Percentiles rank a stretch among this genome's conserved stretches.
Evolutionary conservation across 2,113 vertebrate genomes (phyloP).

Genomic region (Ptilorrhoa leucosticta): DNA sequence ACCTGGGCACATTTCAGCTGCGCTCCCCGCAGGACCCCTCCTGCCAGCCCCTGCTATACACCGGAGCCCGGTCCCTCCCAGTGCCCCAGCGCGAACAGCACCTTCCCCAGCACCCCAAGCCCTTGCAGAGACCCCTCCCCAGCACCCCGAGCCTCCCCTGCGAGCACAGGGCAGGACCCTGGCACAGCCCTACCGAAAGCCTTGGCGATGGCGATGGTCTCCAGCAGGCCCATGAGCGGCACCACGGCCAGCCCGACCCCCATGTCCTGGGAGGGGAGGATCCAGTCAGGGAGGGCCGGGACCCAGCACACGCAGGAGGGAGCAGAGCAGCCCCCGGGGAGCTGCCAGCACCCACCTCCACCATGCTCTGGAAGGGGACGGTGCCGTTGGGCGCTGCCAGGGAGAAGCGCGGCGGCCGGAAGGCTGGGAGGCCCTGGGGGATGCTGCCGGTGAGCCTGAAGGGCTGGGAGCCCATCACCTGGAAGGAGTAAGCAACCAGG

Average conservation of each 20-base stretch:
- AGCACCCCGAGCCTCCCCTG: fast-evolving
- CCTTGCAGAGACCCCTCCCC: not conserved
- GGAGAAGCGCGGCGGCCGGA: conserved; percentile 77
- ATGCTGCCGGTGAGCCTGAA: conserved; percentile 86
- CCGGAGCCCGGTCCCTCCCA: not conserved
- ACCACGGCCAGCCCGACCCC: conserved; percentile 87
- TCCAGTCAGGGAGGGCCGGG: fast-evolving
- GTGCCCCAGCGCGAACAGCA: not conserved
- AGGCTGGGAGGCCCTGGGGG: conserved; percentile 77
- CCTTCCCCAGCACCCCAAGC: not conserved
- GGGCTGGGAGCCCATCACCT: conserved; percentile 72
- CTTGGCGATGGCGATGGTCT: conserved; percentile 91
- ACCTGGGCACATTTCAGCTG: not conserved
- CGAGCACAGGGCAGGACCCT: fast-evolving
- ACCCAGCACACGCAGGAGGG: not conserved
- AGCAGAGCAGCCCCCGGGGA: not conserved
- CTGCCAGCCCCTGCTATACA: not conserved
- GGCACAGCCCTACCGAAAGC: conserved; percentile 83
- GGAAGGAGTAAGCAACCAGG: conserved; percentile 83
- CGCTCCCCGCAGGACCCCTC: fast-evolving
- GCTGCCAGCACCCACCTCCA: conserved; percentile 68
- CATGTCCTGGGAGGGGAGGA: conserved; percentile 75
- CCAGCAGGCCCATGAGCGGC: conserved; percentile 90
- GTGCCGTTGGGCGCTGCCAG: conserved; percentile 78
- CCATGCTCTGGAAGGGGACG: conserved; percentile 76